Evolutionary conservation across 2,797 vertebrate species (phyloP).

Genomic region (Oceanodroma leucorhoa): DNA sequence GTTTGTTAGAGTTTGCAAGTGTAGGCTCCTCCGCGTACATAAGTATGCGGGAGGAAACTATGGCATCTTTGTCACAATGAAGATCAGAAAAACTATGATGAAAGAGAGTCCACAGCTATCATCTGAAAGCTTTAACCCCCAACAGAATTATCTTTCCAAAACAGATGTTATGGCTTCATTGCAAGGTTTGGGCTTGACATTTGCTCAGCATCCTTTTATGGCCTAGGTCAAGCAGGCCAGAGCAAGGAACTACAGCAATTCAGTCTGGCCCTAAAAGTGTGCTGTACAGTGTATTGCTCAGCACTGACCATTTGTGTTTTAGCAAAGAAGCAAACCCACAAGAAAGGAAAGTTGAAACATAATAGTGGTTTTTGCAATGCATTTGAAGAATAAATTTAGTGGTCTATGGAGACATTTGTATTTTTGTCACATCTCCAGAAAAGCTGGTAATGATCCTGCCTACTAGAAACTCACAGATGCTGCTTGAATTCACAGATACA

Average conservation of each 20-base stretch:
- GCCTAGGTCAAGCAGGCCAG: neutral
- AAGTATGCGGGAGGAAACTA: neutral
- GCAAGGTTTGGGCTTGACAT: neutral
- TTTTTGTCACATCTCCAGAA: neutral
- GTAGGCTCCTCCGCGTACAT: neutral
- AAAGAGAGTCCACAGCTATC: neutral
- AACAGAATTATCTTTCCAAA: neutral
- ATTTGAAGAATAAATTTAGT: neutral
- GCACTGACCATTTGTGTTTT: neutral
- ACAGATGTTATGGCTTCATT: neutral
- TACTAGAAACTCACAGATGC: neutral
- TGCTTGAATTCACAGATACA: neutral
- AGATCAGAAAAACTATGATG: neutral
- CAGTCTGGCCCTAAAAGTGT: neutral
- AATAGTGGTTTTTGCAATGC: neutral
- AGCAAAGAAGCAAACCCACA: neutral
- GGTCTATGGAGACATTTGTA: neutral
- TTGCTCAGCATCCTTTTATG: neutral
- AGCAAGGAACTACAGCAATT: neutral
- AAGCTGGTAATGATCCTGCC: neutral
- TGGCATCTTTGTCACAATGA: neutral
- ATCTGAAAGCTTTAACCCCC: neutral
- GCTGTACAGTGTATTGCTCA: neutral
- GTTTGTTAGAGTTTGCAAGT: neutral
- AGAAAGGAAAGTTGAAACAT: neutral